phyloP scores from a whole-genome alignment of 2,888 invertebrate species.

The Argyresthia goedartella region DNA sequence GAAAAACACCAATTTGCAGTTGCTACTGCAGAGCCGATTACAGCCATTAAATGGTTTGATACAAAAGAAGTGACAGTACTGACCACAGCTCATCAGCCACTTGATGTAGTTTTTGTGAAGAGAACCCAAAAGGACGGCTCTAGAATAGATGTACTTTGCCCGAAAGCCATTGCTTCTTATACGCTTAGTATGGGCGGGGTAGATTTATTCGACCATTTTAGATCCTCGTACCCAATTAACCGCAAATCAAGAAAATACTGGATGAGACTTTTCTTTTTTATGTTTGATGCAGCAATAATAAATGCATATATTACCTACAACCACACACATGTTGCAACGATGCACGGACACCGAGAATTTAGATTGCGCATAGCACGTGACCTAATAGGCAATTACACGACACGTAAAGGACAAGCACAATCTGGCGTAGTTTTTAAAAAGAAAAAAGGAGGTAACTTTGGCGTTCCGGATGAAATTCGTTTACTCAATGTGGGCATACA shows the following conservation, averaged over 20 bases:
- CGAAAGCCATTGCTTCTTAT: constrained; percentile 23
- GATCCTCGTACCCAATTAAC: constrained; percentile 23
- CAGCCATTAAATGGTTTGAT: constrained; percentile 15
- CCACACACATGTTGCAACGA: constrained; percentile 2
- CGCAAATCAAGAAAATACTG: constrained; percentile 24
- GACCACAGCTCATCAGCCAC: constrained; percentile 19
- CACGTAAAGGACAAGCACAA: constrained; percentile 1
- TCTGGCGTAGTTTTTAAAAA: constrained; percentile 8
- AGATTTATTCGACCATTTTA: constrained; percentile 25
- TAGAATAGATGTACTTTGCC: constrained; percentile 21
- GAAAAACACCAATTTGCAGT: constrained; percentile 21
- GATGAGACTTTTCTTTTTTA: constrained; percentile 24
- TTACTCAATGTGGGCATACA: constrained; percentile 11
- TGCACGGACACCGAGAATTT: constrained; percentile 7
- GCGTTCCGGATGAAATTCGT: constrained; percentile 12
- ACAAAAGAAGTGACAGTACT: constrained; percentile 16
- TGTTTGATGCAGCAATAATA: constrained; percentile 7
- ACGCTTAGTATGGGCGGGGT: constrained; percentile 26
- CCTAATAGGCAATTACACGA: constrained; percentile 6
- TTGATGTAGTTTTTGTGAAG: constrained; percentile 14
- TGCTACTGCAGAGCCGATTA: constrained; percentile 14
- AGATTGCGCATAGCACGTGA: constrained; percentile 8
- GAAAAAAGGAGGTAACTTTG: constrained; percentile 11
- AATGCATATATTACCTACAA: constrained; percentile 16
- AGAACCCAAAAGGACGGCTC: constrained; percentile 27